Evolutionary conservation across 1,140 invertebrate species (phyloP).

Genomic region (Ectropis grisescens): DNA sequence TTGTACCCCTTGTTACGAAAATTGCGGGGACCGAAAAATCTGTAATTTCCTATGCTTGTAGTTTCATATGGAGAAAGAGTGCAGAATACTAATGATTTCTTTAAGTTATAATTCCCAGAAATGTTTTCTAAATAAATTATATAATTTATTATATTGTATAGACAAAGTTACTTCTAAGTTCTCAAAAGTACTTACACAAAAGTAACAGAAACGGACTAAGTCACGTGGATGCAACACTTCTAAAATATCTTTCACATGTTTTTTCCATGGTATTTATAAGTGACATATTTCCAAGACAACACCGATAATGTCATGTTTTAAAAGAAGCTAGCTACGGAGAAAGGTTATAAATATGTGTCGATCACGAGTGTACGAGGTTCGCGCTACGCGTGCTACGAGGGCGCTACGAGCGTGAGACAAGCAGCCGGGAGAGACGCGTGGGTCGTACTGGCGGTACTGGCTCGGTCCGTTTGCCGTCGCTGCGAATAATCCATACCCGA

Average conservation of each 20-base stretch:
- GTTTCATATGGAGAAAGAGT: too few relatives aligned
- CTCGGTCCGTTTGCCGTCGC: too few relatives aligned
- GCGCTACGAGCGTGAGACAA: slow-evolving; percentile 13
- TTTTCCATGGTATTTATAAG: slow-evolving; percentile 35
- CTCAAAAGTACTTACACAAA: slow-evolving; percentile 29
- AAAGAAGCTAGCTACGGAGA: slow-evolving; percentile 28
- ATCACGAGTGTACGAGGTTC: slow-evolving; percentile 21
- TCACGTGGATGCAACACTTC: slow-evolving; percentile 26
- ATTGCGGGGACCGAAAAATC: too few relatives aligned
- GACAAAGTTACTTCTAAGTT: not conserved
- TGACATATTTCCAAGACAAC: slow-evolving; percentile 41
- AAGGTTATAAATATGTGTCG: too few relatives aligned
- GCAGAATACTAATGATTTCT: too few relatives aligned
- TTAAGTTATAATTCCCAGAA: too few relatives aligned
- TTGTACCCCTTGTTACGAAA: too few relatives aligned
- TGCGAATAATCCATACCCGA: slow-evolving; percentile 62
- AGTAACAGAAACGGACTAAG: slow-evolving; percentile 13
- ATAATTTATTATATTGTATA: slow-evolving; percentile 1
- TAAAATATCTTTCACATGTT: slow-evolving; percentile 41
- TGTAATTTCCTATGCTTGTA: too few relatives aligned
- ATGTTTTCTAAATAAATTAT: too few relatives aligned
- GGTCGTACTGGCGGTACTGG: slow-evolving; percentile 56
- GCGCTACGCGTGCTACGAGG: slow-evolving; percentile 19
- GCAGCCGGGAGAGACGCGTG: slow-evolving; percentile 46
- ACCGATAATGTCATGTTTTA: slow-evolving; percentile 41